Conservation (phyloP, 2,113 vertebrate species). For the Mobula hypostoma region DNA sequence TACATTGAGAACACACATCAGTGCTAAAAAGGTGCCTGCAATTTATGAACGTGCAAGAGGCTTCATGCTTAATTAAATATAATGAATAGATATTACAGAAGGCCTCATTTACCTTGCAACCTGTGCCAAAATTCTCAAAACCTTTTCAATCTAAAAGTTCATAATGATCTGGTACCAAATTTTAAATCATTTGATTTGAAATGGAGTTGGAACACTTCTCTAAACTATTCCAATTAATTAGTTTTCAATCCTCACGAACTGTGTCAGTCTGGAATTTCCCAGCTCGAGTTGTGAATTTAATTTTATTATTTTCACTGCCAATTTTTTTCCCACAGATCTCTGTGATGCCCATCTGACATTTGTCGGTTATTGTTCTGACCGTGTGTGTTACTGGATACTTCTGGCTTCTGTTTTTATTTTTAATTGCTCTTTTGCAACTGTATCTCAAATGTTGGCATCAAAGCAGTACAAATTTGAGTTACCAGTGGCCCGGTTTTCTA, state of each 20-base stretch:
- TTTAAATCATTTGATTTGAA: background rate
- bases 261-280: background rate
- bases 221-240: background rate
- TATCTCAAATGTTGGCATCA: background rate
- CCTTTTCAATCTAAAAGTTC: no score
- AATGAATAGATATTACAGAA: background rate
- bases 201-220: background rate
- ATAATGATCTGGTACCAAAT: no score
- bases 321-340: background rate
- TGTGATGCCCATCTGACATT: background rate
- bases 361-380: background rate
- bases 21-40: background rate
- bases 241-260: background rate
- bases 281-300: background rate
- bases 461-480: background rate
- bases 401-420: background rate
- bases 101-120: background rate
- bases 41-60: background rate
- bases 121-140: background rate
- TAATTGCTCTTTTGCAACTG: background rate
- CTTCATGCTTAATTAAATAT: background rate
- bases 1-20: background rate
- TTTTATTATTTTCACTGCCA: no score
- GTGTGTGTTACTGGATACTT: background rate
- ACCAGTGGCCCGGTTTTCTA: background rate